Base-by-base conservation (phyloP, 2,888 invertebrate species). In the Agrochola lota region DNA sequence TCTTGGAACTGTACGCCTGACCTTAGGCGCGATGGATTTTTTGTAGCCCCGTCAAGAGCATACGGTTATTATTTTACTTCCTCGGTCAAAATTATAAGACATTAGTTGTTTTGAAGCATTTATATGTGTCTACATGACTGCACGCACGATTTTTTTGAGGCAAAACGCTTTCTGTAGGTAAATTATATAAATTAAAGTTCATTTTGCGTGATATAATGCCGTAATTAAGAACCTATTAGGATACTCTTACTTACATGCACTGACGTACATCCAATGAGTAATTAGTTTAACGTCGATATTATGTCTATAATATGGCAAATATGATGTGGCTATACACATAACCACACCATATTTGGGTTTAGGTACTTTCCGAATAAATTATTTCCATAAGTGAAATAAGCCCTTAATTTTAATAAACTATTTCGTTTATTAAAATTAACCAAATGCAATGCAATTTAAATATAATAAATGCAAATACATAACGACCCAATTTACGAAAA, bases 1-100 rank as follows among this genome's bases (percentile, higher is more conserved):
- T 86, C 86, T 83, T 55, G 76, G 86, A 87, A 86, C 4, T 52
- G 52, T 63, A 64, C 43, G 15, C 57, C 40, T 43, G 26, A 80
- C 73, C 74, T 77, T 83, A 77, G n/a, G 8, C 60, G 26, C 30
- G 66, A 46, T 73, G 76, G 71, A 43, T 62, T 87, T 86, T 85
- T 85, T 78, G 79, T 49, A 15, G 35, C 59, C 23, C n/a, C 35
- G 0, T 74, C 15, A 57, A 55, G 43, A n/a, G 11, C 43, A 59
- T 57, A 60, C 63, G 26, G 59, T 64, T 35, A 60, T 68, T 35
- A 63, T 43, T n/a, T 40, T 74, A 79, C 23, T 63, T 63, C 66
- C 9, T 67, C 6, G 23, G 43, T 43, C 15, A 72, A 62, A 66
- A 67, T 73, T 73, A 62, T 57, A 63, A 71, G 52, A 35, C 43